These are phyloP conservation scores for Chironomus tentans DNA, from an alignment of 2,888 invertebrate species.

Conservation along the genomic window DNA sequence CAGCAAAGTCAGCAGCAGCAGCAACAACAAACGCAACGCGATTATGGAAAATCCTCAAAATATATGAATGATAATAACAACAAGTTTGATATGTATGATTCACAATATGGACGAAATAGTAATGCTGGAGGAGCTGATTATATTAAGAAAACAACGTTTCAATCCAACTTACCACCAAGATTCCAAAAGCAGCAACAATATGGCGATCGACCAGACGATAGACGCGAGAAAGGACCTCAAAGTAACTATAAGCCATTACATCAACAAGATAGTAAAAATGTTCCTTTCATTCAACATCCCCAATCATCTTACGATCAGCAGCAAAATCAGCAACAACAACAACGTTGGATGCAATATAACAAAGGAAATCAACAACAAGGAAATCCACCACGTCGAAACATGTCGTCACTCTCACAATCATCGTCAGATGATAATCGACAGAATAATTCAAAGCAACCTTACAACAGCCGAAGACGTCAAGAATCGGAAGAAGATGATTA, in stretches of 20 bases:
- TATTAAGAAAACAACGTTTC: conserved; percentile 46
- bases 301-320: conserved; percentile 31
- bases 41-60: conserved; percentile 33
- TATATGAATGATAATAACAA: conserved; percentile 5
- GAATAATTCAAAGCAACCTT: not conserved
- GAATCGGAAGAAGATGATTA: conserved; percentile 33
- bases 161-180: conserved; percentile 75
- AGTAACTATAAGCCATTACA: not conserved
- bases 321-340: conserved; percentile 27
- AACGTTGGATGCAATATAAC: conserved; percentile 30
- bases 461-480: conserved; percentile 4
- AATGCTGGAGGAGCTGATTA: conserved; percentile 32
- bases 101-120: conserved; percentile 1
- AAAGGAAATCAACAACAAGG: conserved; percentile 30
- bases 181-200: conserved; percentile 63
- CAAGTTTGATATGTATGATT: conserved; percentile 7
- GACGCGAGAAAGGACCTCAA: conserved; percentile 2
- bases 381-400: conserved; percentile 30
- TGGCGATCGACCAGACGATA: conserved; percentile 34
- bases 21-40: conserved; percentile 26
- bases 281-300: conserved; percentile 34
- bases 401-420: conserved; percentile 24
- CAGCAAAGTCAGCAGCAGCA: too few species aligned
- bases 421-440: conserved; percentile 25
- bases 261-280: conserved; percentile 29